Evolutionary conservation across 2,888 invertebrate species (phyloP), one percentile per base, ranked within the genome.

Genomic region (Orgyia antiqua): DNA sequence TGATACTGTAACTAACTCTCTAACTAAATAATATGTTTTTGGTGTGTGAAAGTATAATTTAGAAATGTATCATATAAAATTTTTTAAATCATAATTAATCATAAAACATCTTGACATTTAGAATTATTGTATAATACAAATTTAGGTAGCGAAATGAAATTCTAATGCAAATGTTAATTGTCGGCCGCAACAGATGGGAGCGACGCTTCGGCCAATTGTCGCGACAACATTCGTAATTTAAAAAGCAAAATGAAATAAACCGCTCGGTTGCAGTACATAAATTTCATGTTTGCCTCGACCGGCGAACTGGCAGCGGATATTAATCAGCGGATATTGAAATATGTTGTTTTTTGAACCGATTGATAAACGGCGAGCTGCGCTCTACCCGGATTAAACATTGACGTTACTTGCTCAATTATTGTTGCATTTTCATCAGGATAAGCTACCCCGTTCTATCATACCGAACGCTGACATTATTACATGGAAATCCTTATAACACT

Each of bases 241-340:
- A 82, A 84, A 83, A 77, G 76, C 79, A 77, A 82, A 86, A 82
- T 72, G 80, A 80, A 84, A 84, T 78, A 78, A 77, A 77, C 70
- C 72, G 72, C 56, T 78, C 52, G 78, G 83, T 80, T 66, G 77
- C 72, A 84, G 83, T 86, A 82, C 86, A 86, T 86, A 84, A 86
- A 86, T 86, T 83, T 76, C 73, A 68, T 77, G 86, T 83, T 83
- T 78, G 82, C 82, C 62, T 78, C 80, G 72, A 63, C 78, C 72
- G 71, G 75, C 73, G 73, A 70, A 70, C 84, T 77, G 80, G 77
- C 82, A 78, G 76, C 77, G 80, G 83, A 82, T 84, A 86, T 86
- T 84, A 86, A 84, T 86, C 86, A 84, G 82, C 68, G 82, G 75
- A 84, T 84, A 86, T 86, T 83, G 86, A 86, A 86, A 86, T 86